Evolutionary conservation across 2,797 vertebrate genomes (phyloP).

Genomic region (Enteromius mattozi): DNA sequence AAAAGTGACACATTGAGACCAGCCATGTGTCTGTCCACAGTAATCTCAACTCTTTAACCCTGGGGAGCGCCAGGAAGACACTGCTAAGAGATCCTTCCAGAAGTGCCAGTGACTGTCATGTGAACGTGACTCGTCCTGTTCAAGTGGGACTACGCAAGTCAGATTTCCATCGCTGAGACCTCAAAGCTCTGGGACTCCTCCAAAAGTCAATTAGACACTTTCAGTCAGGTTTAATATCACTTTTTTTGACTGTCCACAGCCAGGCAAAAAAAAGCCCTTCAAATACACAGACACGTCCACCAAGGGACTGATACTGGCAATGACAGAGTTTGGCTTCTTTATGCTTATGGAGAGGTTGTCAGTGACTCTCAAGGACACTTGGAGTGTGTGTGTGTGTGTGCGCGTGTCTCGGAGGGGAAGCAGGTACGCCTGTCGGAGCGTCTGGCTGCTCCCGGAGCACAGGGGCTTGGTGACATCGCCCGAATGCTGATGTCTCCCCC

Average conservation of each 20-base stretch:
- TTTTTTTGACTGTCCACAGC: conserved; percentile 44
- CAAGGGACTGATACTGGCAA: conserved; percentile 62
- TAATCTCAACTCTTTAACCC: conserved; percentile 34
- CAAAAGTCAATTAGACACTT: conserved; percentile 61
- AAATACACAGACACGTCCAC: conserved; percentile 50
- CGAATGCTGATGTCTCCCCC: conserved; percentile 66
- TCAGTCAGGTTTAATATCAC: conserved; percentile 42
- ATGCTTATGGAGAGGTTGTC: conserved; percentile 66
- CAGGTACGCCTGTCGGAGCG: conserved; percentile 67
- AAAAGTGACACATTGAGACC: conserved; percentile 51
- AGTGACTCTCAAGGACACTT: conserved; percentile 67
- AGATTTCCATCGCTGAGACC: conserved; percentile 35
- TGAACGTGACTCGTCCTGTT: conserved; percentile 43
- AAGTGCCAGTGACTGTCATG: conserved; percentile 42
- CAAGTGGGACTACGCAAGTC: conserved; percentile 41
- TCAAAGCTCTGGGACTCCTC: conserved; percentile 36
- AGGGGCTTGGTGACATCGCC: conserved; percentile 66
- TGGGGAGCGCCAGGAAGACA: conserved; percentile 39
- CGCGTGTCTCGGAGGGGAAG: conserved; percentile 57
- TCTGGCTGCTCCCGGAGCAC: conserved; percentile 64
- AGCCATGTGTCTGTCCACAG: conserved; percentile 41
- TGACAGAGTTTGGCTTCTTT: conserved; percentile 67
- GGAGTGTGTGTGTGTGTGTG: conserved; percentile 31
- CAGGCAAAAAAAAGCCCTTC: conserved; percentile 10
- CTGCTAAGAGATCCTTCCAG: conserved; percentile 23